Evolutionary conservation across 1,140 invertebrate genomes (phyloP).

Genomic region (Dinoponera quadriceps): DNA sequence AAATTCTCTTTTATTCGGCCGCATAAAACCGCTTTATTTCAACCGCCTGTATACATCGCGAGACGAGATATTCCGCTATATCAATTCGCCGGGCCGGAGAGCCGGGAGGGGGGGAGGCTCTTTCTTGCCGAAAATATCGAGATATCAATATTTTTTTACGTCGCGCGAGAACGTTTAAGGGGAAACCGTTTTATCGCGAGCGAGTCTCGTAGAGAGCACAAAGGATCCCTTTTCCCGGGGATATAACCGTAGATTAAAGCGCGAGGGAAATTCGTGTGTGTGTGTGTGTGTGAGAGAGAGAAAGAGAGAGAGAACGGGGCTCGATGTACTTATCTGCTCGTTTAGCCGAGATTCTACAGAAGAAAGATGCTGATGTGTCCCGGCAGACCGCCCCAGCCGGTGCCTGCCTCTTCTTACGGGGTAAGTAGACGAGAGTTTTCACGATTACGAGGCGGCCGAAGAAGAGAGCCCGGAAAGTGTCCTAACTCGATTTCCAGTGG

Average conservation of each 20-base stretch:
- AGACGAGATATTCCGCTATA: no score
- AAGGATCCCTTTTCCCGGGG: slow-evolving; percentile 16
- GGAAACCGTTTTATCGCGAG: slow-evolving; percentile 3
- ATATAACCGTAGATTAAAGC: slow-evolving; percentile 50
- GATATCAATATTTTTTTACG: slow-evolving; percentile 12
- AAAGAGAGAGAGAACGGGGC: no score
- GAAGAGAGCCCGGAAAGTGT: background rate
- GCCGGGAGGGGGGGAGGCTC: background rate
- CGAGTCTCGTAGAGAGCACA: background rate
- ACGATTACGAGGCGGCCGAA: background rate
- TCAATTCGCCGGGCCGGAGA: no score
- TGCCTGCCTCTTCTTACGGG: slow-evolving; percentile 75
- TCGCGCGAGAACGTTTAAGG: background rate
- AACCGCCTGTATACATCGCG: no score
- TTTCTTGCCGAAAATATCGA: background rate
- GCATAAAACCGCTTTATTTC: slow-evolving; percentile 37
- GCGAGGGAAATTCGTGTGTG: slow-evolving; percentile 34
- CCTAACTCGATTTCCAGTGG: slow-evolving; percentile 76
- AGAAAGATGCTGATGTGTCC: slow-evolving; percentile 83
- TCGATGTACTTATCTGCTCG: slow-evolving; percentile 54
- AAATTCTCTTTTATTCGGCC: slow-evolving; percentile 22
- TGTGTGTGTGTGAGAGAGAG: no score
- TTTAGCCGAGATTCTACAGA: slow-evolving; percentile 78
- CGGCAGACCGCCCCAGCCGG: slow-evolving; percentile 78
- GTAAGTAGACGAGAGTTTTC: slow-evolving; percentile 72